phyloP scores from a whole-genome alignment of 1,140 invertebrate species.

The Cydia amplana region DNA sequence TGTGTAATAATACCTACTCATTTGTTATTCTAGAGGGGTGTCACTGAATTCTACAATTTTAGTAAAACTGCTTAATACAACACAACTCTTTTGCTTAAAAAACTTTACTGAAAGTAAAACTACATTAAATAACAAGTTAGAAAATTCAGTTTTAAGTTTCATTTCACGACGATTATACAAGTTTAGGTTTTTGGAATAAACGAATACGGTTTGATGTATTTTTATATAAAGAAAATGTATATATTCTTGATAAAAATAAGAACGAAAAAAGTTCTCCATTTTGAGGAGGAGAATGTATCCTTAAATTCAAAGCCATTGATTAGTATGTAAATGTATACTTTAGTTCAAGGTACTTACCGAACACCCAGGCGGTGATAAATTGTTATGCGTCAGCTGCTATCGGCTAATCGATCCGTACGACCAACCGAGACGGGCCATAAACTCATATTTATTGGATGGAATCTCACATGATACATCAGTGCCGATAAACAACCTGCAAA shows the following conservation, averaged over 20 bases:
- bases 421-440: conserved; percentile 13
- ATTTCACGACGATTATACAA: too few species aligned
- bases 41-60: background rate
- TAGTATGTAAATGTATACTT: too few species aligned
- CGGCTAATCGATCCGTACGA: background rate
- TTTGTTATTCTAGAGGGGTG: conserved; percentile 9
- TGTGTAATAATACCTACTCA: conserved; percentile 10
- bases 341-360: too few species aligned
- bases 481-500: too few species aligned
- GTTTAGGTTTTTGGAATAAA: too few species aligned
- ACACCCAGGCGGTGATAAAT: conserved; percentile 10
- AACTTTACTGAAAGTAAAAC: background rate
- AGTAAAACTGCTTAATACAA: background rate
- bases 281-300: too few species aligned
- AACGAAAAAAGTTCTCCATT: too few species aligned
- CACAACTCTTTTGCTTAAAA: background rate
- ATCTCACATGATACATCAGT: background rate
- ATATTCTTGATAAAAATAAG: too few species aligned
- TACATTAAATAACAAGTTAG: background rate
- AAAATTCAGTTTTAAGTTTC: background rate
- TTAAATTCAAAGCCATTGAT: background rate
- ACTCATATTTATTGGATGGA: conserved; percentile 16
- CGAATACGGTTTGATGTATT: too few species aligned
- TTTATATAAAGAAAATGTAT: too few species aligned
- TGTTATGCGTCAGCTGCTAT: conserved; percentile 17